Percentiles rank a stretch among this genome's conserved stretches.
Conservation (phyloP, 2,888 invertebrate species). For the Dryococelus australis region DNA sequence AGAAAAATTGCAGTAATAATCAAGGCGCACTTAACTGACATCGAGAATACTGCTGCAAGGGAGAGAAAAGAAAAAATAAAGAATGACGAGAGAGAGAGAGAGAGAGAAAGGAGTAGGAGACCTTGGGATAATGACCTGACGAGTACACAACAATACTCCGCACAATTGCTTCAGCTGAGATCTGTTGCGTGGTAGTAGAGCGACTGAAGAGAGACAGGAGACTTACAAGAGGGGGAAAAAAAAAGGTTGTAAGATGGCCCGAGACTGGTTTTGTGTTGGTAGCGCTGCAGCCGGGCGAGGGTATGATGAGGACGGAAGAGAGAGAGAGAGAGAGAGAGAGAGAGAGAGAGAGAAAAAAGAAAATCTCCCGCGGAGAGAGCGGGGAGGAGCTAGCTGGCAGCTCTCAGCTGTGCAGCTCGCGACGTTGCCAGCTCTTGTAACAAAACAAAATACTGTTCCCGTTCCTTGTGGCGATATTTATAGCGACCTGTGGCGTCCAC, state of each 20-base stretch:
- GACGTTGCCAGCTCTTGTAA: neutral
- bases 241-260: neutral
- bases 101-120: neutral
- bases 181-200: neutral
- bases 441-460: neutral
- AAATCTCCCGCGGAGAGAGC: neutral
- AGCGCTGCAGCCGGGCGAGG: neutral
- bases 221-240: neutral
- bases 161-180: constrained; percentile 5
- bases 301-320: neutral
- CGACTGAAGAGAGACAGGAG: neutral
- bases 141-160: neutral
- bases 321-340: neutral
- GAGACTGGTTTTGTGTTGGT: constrained; percentile 1
- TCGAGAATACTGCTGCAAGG: constrained; percentile 1
- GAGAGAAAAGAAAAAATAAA: neutral
- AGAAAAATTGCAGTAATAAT: constrained; percentile 11
- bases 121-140: constrained; percentile 5
- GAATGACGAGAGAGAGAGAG: neutral
- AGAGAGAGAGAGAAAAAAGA: neutral
- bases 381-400: neutral
- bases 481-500: too few relatives aligned
- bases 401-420: neutral
- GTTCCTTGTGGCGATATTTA: neutral
- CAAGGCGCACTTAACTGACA: constrained; percentile 9